Conservation (phyloP, 2,888 invertebrate species). For the Urechis unicinctus region DNA sequence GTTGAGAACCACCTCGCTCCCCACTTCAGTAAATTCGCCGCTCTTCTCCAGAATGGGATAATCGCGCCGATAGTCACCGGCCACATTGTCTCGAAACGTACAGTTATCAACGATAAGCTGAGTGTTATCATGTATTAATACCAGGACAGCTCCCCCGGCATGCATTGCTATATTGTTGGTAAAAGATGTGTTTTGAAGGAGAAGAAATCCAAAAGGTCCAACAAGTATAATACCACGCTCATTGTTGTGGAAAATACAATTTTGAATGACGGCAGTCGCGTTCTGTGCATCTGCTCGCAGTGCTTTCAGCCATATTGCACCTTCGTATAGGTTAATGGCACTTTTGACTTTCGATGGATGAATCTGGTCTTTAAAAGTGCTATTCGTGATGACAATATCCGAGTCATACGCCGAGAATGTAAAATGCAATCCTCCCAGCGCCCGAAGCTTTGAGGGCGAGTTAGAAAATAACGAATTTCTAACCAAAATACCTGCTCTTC, state of each 20-base stretch:
- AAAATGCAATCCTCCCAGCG: constrained; percentile 16
- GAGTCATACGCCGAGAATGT: constrained; percentile 11
- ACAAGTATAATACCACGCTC: constrained; percentile 19
- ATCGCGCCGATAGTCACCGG: constrained; percentile 15
- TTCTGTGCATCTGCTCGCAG: background rate
- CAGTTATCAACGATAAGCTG: constrained; percentile 12
- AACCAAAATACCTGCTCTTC: constrained; percentile 2
- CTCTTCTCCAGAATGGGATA: constrained; percentile 12
- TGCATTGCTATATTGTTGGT: constrained; percentile 20
- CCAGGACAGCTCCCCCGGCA: constrained; percentile 20
- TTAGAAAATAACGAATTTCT: constrained; percentile 9
- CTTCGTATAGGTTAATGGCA: constrained; percentile 21
- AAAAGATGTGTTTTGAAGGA: constrained; percentile 11
- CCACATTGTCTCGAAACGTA: constrained; percentile 16
- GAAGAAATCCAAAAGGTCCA: constrained; percentile 13
- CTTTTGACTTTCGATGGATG: constrained; percentile 17
- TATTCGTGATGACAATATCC: constrained; percentile 11
- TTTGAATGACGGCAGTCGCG: constrained; percentile 10
- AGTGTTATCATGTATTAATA: constrained; percentile 7
- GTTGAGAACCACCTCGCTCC: constrained; percentile 19
- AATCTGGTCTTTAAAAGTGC: constrained; percentile 13
- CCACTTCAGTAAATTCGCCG: constrained; percentile 12
- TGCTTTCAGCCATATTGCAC: constrained; percentile 20
- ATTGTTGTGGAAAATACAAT: constrained; percentile 17
- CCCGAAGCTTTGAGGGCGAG: constrained; percentile 1